These are phyloP conservation scores for Dendrolimus kikuchii DNA, from an alignment of 1,140 invertebrate genomes.

Conservation along the genomic window DNA sequence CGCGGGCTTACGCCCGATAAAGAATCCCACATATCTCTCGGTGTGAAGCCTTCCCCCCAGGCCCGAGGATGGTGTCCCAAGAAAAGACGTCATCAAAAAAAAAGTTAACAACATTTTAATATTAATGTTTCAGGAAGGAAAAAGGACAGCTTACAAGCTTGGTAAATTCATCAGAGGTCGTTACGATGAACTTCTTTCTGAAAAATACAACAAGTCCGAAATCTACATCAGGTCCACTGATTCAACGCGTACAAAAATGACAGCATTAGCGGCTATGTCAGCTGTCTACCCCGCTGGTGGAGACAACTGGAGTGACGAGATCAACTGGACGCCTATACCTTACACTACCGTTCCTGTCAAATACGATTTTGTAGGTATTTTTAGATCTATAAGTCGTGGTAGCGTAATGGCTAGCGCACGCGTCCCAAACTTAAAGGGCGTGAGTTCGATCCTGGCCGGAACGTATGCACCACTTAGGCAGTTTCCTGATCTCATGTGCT, in stretches of 20 bases:
- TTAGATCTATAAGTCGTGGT: no score
- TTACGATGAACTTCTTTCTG: constrained; percentile 15
- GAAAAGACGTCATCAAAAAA: no score
- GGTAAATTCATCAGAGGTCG: constrained; percentile 16
- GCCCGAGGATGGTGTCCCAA: no score
- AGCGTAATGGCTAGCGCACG: no score
- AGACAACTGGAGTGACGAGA: constrained; percentile 10
- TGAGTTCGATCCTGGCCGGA: no score
- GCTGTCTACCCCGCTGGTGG: constrained; percentile 14
- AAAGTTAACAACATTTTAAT: background rate
- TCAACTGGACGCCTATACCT: constrained; percentile 22
- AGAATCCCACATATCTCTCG: no score
- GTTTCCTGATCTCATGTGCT: no score
- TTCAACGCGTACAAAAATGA: constrained; percentile 25
- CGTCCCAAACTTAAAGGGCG: no score
- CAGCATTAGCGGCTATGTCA: constrained; percentile 17
- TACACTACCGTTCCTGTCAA: constrained; percentile 24
- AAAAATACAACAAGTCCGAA: constrained; percentile 20
- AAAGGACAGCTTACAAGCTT: constrained; percentile 12
- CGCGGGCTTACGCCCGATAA: no score
- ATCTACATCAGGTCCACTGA: constrained; percentile 27
- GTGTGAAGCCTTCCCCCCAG: no score
- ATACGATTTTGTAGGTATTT: constrained; percentile 26
- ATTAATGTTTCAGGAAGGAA: constrained; percentile 16
- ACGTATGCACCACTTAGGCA: no score